Evolutionary conservation across 2,888 invertebrate genomes (phyloP).

Genomic region (Heliconius ismenius): DNA sequence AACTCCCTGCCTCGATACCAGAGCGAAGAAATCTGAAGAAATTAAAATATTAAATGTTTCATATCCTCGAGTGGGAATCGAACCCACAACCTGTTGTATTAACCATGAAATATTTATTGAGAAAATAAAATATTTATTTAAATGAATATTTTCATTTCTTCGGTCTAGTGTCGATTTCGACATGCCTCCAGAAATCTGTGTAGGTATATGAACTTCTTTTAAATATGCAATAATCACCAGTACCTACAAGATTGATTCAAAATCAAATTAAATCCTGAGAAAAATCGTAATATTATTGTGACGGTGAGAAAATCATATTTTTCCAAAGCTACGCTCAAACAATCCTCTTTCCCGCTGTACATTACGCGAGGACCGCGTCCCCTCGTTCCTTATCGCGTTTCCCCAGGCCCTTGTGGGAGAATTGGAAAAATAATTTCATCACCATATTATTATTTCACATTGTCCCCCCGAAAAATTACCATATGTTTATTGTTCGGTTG

Average conservation of each 20-base stretch:
- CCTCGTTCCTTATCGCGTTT: conserved; percentile 16
- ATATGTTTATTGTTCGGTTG: not conserved
- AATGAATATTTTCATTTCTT: too few relatives aligned
- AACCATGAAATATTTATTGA: too few relatives aligned
- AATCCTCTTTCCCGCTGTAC: not conserved
- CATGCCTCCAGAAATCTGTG: too few relatives aligned
- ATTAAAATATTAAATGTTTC: not conserved
- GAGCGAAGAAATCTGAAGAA: not conserved
- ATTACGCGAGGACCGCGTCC: conserved; percentile 6
- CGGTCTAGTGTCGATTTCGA: too few relatives aligned
- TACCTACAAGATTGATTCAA: too few relatives aligned
- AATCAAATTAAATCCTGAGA: not conserved
- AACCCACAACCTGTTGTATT: too few relatives aligned
- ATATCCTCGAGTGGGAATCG: not conserved
- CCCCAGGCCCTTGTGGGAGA: conserved; percentile 3
- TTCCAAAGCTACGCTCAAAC: not conserved
- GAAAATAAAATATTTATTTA: too few relatives aligned
- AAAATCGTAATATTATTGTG: not conserved
- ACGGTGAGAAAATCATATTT: not conserved
- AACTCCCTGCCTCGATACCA: not conserved
- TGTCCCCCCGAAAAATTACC: not conserved
- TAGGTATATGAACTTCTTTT: too few relatives aligned
- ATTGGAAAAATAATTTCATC: conserved; percentile 15
- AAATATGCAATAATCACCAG: too few relatives aligned
- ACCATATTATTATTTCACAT: conserved; percentile 18